Conservation (phyloP, 1,140 invertebrate genomes). For the Vanessa tameamea region DNA sequence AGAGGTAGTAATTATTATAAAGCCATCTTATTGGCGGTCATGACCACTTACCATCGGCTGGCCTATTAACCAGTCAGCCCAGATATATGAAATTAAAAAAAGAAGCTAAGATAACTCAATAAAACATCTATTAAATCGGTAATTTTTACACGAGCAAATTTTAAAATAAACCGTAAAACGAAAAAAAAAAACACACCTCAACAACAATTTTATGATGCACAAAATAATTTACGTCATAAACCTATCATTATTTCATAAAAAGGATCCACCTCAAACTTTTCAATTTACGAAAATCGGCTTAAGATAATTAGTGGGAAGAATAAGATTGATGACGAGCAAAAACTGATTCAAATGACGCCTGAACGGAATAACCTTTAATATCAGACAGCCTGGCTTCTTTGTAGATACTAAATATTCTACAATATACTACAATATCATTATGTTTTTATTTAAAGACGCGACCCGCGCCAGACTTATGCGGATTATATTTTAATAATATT, state of each 20-base stretch:
- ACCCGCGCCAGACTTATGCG: no score
- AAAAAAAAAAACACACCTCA: background rate
- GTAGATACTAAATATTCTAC: background rate
- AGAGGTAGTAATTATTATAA: no score
- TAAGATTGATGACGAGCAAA: slow-evolving; percentile 43
- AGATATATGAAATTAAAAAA: background rate
- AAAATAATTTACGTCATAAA: slow-evolving; percentile 26
- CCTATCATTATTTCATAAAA: slow-evolving; percentile 43
- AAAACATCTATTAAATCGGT: background rate
- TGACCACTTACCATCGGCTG: slow-evolving; percentile 1
- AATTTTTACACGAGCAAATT: slow-evolving; percentile 1
- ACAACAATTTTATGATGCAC: slow-evolving; percentile 20
- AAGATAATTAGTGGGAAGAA: slow-evolving; percentile 43
- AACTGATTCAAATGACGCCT: slow-evolving; percentile 36
- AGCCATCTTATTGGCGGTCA: background rate
- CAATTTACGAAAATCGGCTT: slow-evolving; percentile 42
- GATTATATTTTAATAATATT: no score
- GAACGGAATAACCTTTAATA: slow-evolving; percentile 28
- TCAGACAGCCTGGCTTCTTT: slow-evolving; percentile 25
- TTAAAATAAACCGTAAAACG: slow-evolving; percentile 3
- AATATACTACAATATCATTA: no score
- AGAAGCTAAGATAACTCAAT: background rate
- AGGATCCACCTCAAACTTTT: slow-evolving; percentile 42
- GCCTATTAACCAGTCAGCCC: background rate
- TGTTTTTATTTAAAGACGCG: no score